These are phyloP conservation scores for Sarcoramphus papa DNA, from an alignment of 2,797 vertebrate species.

Conservation along the genomic window DNA sequence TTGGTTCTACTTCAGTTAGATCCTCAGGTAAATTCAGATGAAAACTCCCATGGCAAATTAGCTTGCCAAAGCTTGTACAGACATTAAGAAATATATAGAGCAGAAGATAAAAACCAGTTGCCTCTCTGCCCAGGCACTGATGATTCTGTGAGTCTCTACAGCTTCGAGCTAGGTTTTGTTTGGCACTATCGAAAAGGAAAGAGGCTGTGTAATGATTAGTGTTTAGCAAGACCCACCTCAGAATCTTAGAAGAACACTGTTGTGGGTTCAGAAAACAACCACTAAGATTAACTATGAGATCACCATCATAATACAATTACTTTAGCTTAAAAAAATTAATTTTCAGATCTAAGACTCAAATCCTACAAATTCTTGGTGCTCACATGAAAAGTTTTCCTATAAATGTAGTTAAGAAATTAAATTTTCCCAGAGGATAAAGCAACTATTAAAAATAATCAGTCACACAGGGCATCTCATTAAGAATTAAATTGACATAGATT, in stretches of 20 bases:
- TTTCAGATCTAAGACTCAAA: neutral
- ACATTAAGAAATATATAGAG: neutral
- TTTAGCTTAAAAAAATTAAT: neutral
- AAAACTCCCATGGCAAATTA: neutral
- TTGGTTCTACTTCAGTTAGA: neutral
- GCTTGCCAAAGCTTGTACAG: neutral
- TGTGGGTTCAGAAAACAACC: neutral
- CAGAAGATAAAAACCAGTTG: neutral
- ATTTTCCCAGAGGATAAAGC: neutral
- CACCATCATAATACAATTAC: neutral
- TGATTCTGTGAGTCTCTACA: neutral
- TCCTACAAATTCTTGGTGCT: neutral
- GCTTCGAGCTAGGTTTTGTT: neutral
- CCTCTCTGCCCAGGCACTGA: neutral
- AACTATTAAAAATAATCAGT: neutral
- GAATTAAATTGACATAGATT: neutral
- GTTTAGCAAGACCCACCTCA: neutral
- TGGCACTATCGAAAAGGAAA: neutral
- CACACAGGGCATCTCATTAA: neutral
- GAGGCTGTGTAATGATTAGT: neutral
- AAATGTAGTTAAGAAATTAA: constrained; percentile 21
- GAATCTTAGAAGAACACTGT: neutral
- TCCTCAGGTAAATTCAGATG: neutral
- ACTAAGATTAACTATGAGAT: neutral
- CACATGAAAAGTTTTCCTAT: neutral